Percentiles rank a stretch among this genome's conserved stretches.
Conservation (phyloP, 2,113 vertebrate genomes). For the Leucosticte australis region DNA sequence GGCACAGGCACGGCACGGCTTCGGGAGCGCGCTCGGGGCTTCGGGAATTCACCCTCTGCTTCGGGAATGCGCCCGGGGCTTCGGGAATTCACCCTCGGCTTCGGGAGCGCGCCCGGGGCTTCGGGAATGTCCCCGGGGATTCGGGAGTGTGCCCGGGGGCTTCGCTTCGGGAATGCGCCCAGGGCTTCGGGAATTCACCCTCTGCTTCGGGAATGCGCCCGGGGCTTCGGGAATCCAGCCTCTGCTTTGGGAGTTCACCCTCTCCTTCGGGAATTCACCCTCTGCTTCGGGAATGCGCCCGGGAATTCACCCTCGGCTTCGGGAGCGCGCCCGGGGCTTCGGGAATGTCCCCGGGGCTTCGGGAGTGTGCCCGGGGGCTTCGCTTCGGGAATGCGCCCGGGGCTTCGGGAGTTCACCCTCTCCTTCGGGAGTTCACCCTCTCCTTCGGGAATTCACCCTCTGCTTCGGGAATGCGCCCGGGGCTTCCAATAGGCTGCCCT, state of each 20-base stretch:
- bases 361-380: rapidly evolving
- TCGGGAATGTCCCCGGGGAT: rapidly evolving
- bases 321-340: no score
- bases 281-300: neutral
- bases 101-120: neutral
- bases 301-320: no score
- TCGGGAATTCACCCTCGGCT: rapidly evolving
- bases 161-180: rapidly evolving
- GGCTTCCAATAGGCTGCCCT: rapidly evolving
- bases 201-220: rapidly evolving
- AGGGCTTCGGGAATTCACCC: neutral
- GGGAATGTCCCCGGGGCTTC: rapidly evolving
- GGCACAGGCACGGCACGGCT: slow-evolving; percentile 23
- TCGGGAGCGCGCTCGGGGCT: rapidly evolving
- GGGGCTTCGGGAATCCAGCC: rapidly evolving
- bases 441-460: neutral
- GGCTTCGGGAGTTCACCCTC: no score
- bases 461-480: rapidly evolving
- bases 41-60: neutral
- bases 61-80: no score
- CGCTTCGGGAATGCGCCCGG: rapidly evolving
- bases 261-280: neutral
- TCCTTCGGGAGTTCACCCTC: rapidly evolving
- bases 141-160: neutral
- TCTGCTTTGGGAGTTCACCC: no score